phyloP scores from a whole-genome alignment of 1,140 invertebrate species.

The Plectrocnemia conspersa region DNA sequence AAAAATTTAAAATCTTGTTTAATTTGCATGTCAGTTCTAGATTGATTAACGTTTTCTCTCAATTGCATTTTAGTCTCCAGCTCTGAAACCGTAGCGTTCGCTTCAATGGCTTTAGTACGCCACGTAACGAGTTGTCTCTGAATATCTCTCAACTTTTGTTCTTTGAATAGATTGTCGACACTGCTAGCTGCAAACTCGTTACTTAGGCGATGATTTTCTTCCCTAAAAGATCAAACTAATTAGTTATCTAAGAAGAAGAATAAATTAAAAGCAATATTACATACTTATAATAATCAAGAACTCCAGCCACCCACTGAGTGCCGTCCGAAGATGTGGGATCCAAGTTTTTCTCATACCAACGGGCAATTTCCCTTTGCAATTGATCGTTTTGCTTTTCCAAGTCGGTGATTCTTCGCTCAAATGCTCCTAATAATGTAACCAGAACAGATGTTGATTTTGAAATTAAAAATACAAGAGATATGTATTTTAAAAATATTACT shows the following conservation, averaged over 20 bases:
- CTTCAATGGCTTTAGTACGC: slow-evolving; percentile 32
- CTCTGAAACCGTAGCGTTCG: slow-evolving; percentile 20
- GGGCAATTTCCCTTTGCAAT: slow-evolving; percentile 28
- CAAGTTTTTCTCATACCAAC: slow-evolving; percentile 29
- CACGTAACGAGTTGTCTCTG: slow-evolving; percentile 30
- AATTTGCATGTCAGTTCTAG: neutral
- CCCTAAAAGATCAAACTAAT: slow-evolving; percentile 12
- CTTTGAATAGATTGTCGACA: slow-evolving; percentile 29
- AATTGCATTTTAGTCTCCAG: slow-evolving; percentile 26
- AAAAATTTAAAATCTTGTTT: too few species aligned
- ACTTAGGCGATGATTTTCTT: slow-evolving; percentile 27
- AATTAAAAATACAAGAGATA: neutral
- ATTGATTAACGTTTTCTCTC: slow-evolving; percentile 12
- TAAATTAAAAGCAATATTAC: too few species aligned
- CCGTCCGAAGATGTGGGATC: slow-evolving; percentile 26
- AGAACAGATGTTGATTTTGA: neutral
- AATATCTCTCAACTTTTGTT: slow-evolving; percentile 29
- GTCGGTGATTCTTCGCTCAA: slow-evolving; percentile 31
- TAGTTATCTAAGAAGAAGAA: too few species aligned
- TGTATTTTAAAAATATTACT: slow-evolving; percentile 7
- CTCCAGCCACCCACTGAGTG: slow-evolving; percentile 30
- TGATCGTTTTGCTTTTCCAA: slow-evolving; percentile 30
- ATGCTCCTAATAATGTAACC: slow-evolving; percentile 21
- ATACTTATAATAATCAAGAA: slow-evolving; percentile 30
- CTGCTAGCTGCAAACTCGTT: slow-evolving; percentile 22